Conservation (phyloP, 2,888 invertebrate genomes). For the Taenaris catops region DNA sequence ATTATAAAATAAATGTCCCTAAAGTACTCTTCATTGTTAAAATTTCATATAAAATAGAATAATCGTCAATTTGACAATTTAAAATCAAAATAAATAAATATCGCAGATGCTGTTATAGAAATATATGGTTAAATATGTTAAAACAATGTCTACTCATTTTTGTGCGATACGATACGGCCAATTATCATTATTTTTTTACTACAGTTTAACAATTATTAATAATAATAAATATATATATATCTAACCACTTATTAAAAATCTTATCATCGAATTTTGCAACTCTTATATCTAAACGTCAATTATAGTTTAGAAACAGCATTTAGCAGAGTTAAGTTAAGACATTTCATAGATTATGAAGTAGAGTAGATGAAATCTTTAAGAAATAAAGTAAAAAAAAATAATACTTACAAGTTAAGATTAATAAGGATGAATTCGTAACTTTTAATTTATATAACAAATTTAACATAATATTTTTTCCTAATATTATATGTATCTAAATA, state of each 20-base stretch:
- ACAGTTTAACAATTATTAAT: conserved; percentile 55
- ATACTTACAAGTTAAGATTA: no score
- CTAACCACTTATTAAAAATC: conserved; percentile 53
- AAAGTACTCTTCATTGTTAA: no score
- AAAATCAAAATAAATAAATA: no score
- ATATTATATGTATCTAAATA: no score
- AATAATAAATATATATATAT: conserved; percentile 25
- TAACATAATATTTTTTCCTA: no score
- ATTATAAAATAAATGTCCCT: no score
- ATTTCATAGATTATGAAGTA: conserved; percentile 4
- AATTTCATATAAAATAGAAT: no score
- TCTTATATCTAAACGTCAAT: conserved; percentile 53
- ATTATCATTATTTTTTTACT: conserved; percentile 45
- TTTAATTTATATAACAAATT: no score
- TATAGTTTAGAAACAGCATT: conserved; percentile 23
- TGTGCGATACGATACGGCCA: conserved; percentile 69
- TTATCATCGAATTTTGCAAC: conserved; percentile 51
- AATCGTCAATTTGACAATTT: no score
- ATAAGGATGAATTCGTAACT: no score
- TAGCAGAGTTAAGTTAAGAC: conserved; percentile 6
- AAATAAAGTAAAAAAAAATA: not conserved
- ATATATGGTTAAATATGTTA: conserved; percentile 2
- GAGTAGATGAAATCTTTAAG: no score
- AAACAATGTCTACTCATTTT: conserved; percentile 47
- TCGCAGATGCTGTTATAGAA: no score